These are phyloP conservation scores for Gymnogyps californianus DNA, from an alignment of 2,113 vertebrate genomes.

Conservation along the genomic window DNA sequence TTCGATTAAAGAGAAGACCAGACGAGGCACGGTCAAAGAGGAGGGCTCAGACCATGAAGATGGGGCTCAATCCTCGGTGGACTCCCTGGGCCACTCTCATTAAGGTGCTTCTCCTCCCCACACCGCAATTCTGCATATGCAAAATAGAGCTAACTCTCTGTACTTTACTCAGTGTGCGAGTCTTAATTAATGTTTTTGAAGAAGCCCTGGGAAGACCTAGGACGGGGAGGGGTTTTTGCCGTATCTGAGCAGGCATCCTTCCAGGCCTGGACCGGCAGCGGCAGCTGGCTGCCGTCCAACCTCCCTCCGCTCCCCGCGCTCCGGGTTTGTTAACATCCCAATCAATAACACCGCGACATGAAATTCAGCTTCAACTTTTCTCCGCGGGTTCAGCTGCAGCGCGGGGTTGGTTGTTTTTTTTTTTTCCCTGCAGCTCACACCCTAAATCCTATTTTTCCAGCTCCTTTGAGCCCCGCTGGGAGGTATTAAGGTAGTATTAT, in stretches of 20 bases:
- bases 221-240: not conserved
- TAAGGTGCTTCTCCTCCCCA: not conserved
- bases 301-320: not conserved
- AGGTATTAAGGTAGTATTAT: conserved; percentile 30
- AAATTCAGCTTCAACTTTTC: conserved; percentile 10
- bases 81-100: not conserved
- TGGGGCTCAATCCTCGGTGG: not conserved
- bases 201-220: conserved; percentile 15
- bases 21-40: rapidly evolving
- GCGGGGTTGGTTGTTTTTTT: rapidly evolving
- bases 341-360: not conserved
- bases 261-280: not conserved
- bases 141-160: not conserved
- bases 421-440: not conserved
- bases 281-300: not conserved
- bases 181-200: not conserved
- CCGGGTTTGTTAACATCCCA: conserved; percentile 6
- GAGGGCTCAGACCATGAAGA: not conserved
- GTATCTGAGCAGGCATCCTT: not conserved
- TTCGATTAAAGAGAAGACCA: not conserved
- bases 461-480: not conserved
- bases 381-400: not conserved
- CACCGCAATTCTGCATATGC: not conserved
- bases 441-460: conserved; percentile 25
- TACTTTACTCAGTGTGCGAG: not conserved